Evolutionary conservation across 1,140 invertebrate genomes (phyloP), one percentile per base, ranked within the genome.

Genomic region (Hormaphis cornu): DNA sequence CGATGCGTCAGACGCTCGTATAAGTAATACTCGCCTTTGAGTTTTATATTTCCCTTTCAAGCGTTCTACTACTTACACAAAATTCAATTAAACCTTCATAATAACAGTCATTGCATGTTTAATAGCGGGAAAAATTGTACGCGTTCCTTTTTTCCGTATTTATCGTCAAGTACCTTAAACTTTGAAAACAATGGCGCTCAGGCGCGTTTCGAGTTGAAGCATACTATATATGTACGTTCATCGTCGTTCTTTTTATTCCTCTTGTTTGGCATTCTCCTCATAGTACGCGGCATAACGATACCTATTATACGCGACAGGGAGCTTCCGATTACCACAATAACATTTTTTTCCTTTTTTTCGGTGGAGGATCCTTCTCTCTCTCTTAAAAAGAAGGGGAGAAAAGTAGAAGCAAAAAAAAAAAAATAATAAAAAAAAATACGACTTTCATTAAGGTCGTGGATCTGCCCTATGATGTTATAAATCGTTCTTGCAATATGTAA

Each of bases 1-100:
- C n/a, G n/a, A n/a, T n/a, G n/a, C n/a, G n/a, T n/a, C n/a, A n/a
- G n/a, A n/a, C n/a, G n/a, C n/a, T n/a, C n/a, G n/a, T n/a, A n/a
- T n/a, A n/a, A n/a, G n/a, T n/a, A n/a, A n/a, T n/a, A n/a, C n/a
- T n/a, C n/a, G n/a, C n/a, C n/a, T n/a, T n/a, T n/a, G n/a, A n/a
- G n/a, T n/a, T n/a, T n/a, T n/a, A n/a, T n/a, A n/a, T n/a, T n/a
- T n/a, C n/a, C n/a, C n/a, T n/a, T n/a, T n/a, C n/a, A n/a, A n/a
- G n/a, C n/a, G n/a, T n/a, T n/a, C n/a, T n/a, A n/a, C n/a, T n/a
- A n/a, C n/a, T n/a, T n/a, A n/a, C 24, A 40, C 24, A 35, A 37
- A 61, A 46, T 61, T 61, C 58, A 61, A 61, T 61, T 61, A 61
- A 61, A 61, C 40, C 28, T 61, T n/a, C n/a, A n/a, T 46, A 46